These are phyloP conservation scores for Magallana ariakensis DNA, from an alignment of 1,140 invertebrate genomes.

Conservation along the genomic window DNA sequence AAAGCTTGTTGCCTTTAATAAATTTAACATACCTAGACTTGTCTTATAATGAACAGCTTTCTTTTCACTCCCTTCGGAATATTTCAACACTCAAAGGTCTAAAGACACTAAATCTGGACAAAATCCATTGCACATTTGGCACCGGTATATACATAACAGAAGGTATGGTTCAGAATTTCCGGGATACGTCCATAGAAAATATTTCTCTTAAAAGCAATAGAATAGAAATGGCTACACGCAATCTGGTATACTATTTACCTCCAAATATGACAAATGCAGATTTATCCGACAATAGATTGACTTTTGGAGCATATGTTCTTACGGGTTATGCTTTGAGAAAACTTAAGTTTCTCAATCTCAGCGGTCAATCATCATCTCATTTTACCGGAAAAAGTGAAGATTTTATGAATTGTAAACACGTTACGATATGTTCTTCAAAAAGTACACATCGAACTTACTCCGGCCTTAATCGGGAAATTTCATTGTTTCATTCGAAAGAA, in stretches of 20 bases:
- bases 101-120: slow-evolving; percentile 19
- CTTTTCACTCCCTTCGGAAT: neutral
- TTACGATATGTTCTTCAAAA: neutral
- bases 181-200: neutral
- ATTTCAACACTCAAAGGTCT: neutral
- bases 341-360: neutral
- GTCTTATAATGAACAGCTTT: neutral
- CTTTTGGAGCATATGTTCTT: neutral
- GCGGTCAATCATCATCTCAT: neutral
- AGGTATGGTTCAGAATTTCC: neutral
- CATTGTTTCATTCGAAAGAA: too few species aligned
- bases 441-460: too few species aligned
- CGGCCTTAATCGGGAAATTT: too few species aligned
- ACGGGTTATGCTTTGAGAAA: neutral
- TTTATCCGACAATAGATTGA: neutral
- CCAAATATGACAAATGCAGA: neutral
- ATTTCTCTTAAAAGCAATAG: neutral
- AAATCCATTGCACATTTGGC: slow-evolving; percentile 11
- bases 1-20: neutral
- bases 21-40: neutral
- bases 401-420: neutral
- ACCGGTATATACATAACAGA: neutral
- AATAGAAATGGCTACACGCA: neutral
- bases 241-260: neutral
- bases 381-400: neutral